Evolutionary conservation across 2,113 vertebrate species (phyloP), one percentile per base, ranked within the genome.

Genomic region (Tachycineta bicolor): DNA sequence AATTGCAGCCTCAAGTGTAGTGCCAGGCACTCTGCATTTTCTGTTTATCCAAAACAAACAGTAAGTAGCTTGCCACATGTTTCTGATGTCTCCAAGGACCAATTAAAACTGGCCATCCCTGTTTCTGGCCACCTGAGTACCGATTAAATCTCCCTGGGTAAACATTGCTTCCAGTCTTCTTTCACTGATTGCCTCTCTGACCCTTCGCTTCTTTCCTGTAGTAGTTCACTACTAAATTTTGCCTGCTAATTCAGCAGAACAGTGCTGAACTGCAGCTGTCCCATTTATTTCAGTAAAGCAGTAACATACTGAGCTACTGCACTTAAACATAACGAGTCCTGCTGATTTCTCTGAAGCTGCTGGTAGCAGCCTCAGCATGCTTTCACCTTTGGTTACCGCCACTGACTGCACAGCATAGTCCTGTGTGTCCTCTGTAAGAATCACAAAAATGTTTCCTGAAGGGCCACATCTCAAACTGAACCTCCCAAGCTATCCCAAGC

Each of bases 41-140:
- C 73, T 59, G 70, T 64, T 97, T 89, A 92, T 68, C 84, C 83
- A 53, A 96, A 97, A 79, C 3, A 37, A 96, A 89, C 67, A 70
- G 46, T 37, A 82, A 84, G 71, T 53, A 83, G 73, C 79, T 81
- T 89, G 92, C 79, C 95, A 95, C 92, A 87, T 77, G 88, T 87
- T 93, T 88, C 64, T 82, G 65, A 18, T 37, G 44, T 94, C 86
- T 94, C 95, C 5, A 9, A 96, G 90, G 83, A 47, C 76, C 97
- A 97, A 97, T 80, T 97, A 94, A 96, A 76, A 83, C 44, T 46
- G 68, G 78, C 70, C 56, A 88, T 92, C 62, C 56, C 85, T 85
- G 52, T n/a, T 94, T 73, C 52, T 1, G 6, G 16, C 84, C 89
- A 93, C 93, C 74, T 97, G 89, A 93, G 88, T 58, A 83, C 63